Conservation (phyloP, 2,888 invertebrate species). For the Eubasilissa splendida region DNA sequence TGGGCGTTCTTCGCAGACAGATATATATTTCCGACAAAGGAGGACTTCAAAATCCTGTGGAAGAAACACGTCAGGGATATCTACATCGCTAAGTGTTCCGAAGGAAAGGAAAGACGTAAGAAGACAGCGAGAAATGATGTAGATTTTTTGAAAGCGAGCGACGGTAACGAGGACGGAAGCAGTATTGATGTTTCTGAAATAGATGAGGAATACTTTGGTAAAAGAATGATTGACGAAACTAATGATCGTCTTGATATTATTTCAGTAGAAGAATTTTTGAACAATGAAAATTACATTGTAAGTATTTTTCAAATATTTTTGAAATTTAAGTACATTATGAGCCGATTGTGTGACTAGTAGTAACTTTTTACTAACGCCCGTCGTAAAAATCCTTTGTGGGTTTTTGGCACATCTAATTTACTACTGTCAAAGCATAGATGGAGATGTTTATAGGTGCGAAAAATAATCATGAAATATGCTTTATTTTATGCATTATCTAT, state of each 20-base stretch:
- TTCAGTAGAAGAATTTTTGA: background rate
- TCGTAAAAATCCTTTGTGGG: no score
- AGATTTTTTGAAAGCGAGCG: background rate
- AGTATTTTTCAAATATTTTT: no score
- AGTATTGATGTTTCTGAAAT: background rate
- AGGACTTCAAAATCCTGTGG: conserved; percentile 21
- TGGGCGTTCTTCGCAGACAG: conserved; percentile 26
- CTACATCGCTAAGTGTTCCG: background rate
- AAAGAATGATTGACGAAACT: conserved; percentile 32
- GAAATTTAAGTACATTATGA: no score
- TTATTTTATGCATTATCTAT: no score
- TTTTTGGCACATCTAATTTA: no score
- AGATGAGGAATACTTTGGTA: conserved; percentile 18
- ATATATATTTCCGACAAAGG: conserved; percentile 26
- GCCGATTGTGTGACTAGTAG: no score
- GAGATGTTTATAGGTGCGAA: no score
- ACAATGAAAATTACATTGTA: background rate
- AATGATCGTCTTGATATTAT: conserved; percentile 8
- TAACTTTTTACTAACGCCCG: no score
- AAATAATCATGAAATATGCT: no score
- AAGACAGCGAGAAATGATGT: background rate
- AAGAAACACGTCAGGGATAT: conserved; percentile 19
- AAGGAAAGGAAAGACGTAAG: background rate
- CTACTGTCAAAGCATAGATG: no score
- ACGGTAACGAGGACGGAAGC: background rate